Evolutionary conservation across 1,140 invertebrate species (phyloP).

Genomic region (Pseudomyrmex pallidus): DNA sequence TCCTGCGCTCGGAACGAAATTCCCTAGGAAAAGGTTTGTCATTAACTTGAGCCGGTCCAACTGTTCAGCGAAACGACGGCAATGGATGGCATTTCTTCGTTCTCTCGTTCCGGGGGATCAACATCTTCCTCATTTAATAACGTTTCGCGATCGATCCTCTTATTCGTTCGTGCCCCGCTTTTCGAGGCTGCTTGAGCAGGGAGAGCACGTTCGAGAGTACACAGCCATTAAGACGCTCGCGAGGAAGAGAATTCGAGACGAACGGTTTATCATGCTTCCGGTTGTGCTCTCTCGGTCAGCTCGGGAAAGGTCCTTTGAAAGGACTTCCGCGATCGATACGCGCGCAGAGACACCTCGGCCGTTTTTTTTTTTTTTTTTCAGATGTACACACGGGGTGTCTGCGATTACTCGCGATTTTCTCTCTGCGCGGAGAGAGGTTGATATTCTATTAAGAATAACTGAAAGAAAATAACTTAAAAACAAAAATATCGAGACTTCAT

Average conservation of each 20-base stretch:
- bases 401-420: neutral
- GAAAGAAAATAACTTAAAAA: neutral
- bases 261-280: conserved; percentile 53
- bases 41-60: conserved; percentile 24
- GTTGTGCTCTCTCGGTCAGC: conserved; percentile 38
- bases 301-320: conserved; percentile 35
- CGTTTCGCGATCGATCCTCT: conserved; percentile 51
- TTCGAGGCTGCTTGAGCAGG: conserved; percentile 38
- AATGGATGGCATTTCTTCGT: conserved; percentile 42
- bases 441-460: conserved; percentile 22
- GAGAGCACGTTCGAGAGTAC: conserved; percentile 58
- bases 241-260: conserved; percentile 43
- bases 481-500: neutral
- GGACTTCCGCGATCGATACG: conserved; percentile 37
- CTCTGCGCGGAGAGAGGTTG: neutral
- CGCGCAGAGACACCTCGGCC: neutral
- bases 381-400: neutral
- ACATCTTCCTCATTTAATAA: conserved; percentile 62
- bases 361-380: conserved; percentile 35
- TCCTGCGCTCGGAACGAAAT: conserved; percentile 4
- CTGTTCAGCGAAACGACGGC: conserved; percentile 32
- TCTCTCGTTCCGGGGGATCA: conserved; percentile 27
- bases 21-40: conserved; percentile 18
- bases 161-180: conserved; percentile 36
- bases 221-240: conserved; percentile 51